Percentiles rank a stretch among this genome's conserved stretches.
Evolutionary conservation across 1,140 invertebrate species (phyloP).

Genomic region (Heterodera carotae): DNA sequence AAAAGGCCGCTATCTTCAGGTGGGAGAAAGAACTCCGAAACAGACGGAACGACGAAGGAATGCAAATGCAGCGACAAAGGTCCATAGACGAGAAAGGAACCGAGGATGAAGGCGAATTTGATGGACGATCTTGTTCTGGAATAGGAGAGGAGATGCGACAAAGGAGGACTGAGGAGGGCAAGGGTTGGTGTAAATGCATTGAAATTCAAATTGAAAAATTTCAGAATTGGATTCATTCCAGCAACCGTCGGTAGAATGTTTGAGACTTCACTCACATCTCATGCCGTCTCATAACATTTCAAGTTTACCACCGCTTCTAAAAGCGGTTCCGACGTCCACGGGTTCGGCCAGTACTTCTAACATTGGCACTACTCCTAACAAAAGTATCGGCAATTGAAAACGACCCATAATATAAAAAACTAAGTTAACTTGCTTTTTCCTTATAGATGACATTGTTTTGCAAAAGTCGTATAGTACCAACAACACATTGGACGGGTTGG

Average conservation of each 20-base stretch:
- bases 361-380: background rate
- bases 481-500: conserved; percentile 33
- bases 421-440: no score
- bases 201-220: background rate
- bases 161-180: background rate
- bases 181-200: background rate
- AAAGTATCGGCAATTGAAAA: background rate
- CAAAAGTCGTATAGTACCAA: background rate
- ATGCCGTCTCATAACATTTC: background rate
- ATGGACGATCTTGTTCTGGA: no score
- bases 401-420: no score
- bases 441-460: background rate
- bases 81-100: no score
- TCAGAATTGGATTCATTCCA: conserved; percentile 1
- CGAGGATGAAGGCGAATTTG: background rate
- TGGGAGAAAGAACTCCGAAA: conserved; percentile 42
- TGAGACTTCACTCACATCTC: background rate
- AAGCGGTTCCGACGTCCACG: background rate
- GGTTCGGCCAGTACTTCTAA: background rate
- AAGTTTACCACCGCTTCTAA: background rate
- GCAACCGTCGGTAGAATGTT: background rate
- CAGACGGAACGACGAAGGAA: background rate
- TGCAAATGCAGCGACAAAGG: no score
- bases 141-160: background rate
- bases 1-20: conserved; percentile 39